These are phyloP conservation scores for Mythimna pallens DNA, from an alignment of 2,888 invertebrate species.

Conservation along the genomic window DNA sequence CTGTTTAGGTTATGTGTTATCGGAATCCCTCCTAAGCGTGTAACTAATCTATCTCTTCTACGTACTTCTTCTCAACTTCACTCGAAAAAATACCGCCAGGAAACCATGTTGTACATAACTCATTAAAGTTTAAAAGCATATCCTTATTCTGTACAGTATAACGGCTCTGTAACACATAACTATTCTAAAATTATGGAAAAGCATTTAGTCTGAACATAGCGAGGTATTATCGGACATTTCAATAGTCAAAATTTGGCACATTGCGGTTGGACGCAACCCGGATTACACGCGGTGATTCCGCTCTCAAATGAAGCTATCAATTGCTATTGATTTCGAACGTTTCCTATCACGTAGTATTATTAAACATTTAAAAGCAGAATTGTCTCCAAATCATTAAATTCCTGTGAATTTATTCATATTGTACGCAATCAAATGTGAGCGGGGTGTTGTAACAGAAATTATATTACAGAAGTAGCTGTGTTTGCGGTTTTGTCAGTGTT, in stretches of 20 bases:
- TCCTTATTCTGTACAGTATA: not conserved
- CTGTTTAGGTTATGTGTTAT: too few relatives aligned
- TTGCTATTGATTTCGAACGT: slow-evolving; percentile 53
- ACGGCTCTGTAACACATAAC: not conserved
- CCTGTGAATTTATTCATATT: slow-evolving; percentile 2
- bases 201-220: slow-evolving; percentile 18
- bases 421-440: not conserved
- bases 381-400: slow-evolving; percentile 1
- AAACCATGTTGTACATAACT: not conserved
- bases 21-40: too few relatives aligned
- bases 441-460: not conserved
- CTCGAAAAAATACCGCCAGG: too few relatives aligned
- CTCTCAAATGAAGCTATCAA: slow-evolving; percentile 62
- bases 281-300: slow-evolving; percentile 57
- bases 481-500: not conserved
- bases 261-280: slow-evolving; percentile 53
- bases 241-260: slow-evolving; percentile 60
- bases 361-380: slow-evolving; percentile 23
- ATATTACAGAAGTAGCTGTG: not conserved
- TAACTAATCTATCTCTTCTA: too few relatives aligned
- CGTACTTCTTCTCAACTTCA: too few relatives aligned
- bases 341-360: slow-evolving; percentile 29
- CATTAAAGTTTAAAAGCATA: slow-evolving; percentile 18
- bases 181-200: slow-evolving; percentile 16
- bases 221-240: slow-evolving; percentile 49